phyloP scores from a whole-genome alignment of 2,113 vertebrate genomes.

The Takifugu bimaculatus region DNA sequence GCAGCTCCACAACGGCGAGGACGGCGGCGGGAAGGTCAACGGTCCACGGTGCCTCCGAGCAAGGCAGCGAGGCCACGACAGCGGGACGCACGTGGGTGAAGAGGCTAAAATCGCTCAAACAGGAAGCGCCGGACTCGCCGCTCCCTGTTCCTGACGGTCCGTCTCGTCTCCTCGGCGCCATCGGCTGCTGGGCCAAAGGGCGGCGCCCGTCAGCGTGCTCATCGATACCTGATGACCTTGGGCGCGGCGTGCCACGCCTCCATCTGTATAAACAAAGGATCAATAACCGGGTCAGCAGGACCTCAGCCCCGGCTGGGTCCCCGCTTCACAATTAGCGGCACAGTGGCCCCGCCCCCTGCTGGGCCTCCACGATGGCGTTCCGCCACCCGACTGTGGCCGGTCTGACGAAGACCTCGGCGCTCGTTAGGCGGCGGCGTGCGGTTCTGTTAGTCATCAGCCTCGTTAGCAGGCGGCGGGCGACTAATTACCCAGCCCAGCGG shows the following conservation, averaged over 20 bases:
- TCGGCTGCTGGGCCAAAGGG: slow-evolving; percentile 30
- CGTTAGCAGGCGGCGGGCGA: slow-evolving; percentile 63
- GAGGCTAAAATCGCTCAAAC: too few relatives aligned
- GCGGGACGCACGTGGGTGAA: too few relatives aligned
- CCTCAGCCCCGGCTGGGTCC: slow-evolving; percentile 40
- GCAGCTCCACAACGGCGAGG: slow-evolving; percentile 31
- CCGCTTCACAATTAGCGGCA: slow-evolving; percentile 60
- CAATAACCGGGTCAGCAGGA: slow-evolving; percentile 48
- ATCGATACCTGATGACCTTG: slow-evolving; percentile 57
- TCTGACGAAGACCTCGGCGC: not conserved
- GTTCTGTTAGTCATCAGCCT: slow-evolving; percentile 55
- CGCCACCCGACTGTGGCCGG: not conserved
- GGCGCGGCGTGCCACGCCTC: slow-evolving; percentile 22
- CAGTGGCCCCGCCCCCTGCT: slow-evolving; percentile 45
- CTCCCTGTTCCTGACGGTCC: not conserved
- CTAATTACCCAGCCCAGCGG: slow-evolving; percentile 66
- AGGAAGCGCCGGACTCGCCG: not conserved
- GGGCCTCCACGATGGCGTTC: slow-evolving; percentile 48
- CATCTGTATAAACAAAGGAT: slow-evolving; percentile 42
- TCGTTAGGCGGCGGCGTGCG: slow-evolving; percentile 60
- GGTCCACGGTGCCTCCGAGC: slow-evolving; percentile 56
- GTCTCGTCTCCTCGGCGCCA: not conserved
- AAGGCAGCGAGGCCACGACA: slow-evolving; percentile 31
- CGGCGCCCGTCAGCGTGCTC: slow-evolving; percentile 36
- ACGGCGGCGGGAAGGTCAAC: slow-evolving; percentile 10